phyloP scores from a whole-genome alignment of 2,888 invertebrate species.

The Neuroscelio doddi region DNA sequence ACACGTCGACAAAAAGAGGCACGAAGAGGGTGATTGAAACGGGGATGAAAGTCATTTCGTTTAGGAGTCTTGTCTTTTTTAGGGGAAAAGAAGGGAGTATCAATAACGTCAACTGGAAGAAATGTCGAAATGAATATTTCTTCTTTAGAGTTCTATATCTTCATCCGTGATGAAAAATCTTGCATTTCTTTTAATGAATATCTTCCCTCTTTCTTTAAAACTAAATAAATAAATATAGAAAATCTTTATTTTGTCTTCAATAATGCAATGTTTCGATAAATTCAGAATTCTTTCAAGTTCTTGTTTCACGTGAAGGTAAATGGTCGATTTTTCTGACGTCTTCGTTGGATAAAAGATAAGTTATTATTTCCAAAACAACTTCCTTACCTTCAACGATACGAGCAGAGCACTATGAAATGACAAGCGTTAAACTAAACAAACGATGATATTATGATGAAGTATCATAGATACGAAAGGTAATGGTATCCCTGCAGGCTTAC shows the following conservation, averaged over 20 bases:
- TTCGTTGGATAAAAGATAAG: neutral
- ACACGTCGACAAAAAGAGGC: constrained; percentile 8
- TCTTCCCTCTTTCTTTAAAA: neutral
- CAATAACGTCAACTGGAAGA: neutral
- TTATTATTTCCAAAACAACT: neutral
- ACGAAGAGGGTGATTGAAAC: constrained; percentile 51
- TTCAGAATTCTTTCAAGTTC: neutral
- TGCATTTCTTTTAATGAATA: constrained; percentile 1
- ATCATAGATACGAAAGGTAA: constrained; percentile 16
- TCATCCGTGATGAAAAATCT: neutral
- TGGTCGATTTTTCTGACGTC: neutral
- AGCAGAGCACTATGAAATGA: neutral
- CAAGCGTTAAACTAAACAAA: constrained; percentile 27
- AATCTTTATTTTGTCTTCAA: constrained; percentile 3
- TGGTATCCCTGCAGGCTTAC: constrained; percentile 2
- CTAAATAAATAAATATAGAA: too few relatives aligned
- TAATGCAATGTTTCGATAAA: neutral
- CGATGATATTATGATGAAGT: constrained; percentile 27
- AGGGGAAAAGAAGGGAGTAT: constrained; percentile 27
- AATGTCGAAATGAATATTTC: neutral
- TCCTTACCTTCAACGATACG: neutral
- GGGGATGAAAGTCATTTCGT: constrained; percentile 54
- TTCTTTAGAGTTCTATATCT: neutral
- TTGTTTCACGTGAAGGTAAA: neutral
- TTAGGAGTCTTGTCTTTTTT: constrained; percentile 52